These are phyloP conservation scores for Cheilosia vulpina DNA, from an alignment of 2,888 invertebrate species.

Conservation along the genomic window DNA sequence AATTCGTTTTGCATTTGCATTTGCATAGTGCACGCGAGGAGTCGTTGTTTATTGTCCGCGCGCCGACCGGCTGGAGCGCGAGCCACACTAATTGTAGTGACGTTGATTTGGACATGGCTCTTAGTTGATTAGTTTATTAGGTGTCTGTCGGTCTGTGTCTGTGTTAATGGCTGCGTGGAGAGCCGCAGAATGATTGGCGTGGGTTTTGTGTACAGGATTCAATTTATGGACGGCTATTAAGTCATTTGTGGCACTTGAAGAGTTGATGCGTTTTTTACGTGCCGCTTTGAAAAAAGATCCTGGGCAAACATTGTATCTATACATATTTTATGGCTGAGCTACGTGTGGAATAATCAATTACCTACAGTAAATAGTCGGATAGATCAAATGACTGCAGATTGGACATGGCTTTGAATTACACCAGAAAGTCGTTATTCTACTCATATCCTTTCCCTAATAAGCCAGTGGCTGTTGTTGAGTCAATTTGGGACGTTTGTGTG, in stretches of 20 bases:
- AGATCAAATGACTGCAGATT: neutral
- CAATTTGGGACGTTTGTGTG: too few relatives aligned
- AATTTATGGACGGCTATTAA: constrained; percentile 44
- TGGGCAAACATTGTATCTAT: neutral
- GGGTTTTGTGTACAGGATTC: constrained; percentile 38
- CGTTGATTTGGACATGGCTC: constrained; percentile 47
- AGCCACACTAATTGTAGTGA: constrained; percentile 59
- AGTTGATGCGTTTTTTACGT: constrained; percentile 32
- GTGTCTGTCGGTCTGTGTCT: constrained; percentile 50
- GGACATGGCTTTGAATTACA: too few relatives aligned
- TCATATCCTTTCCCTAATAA: too few relatives aligned
- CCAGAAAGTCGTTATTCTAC: too few relatives aligned
- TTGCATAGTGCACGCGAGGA: constrained; percentile 67
- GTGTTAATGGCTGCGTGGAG: constrained; percentile 24
- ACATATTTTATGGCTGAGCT: neutral
- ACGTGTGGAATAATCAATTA: constrained; percentile 1
- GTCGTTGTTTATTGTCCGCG: constrained; percentile 49
- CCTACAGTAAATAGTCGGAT: neutral
- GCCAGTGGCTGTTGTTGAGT: too few relatives aligned
- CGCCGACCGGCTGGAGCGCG: constrained; percentile 1
- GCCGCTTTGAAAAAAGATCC: constrained; percentile 2
- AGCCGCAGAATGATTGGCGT: constrained; percentile 36
- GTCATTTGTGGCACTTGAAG: constrained; percentile 53
- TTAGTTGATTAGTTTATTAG: constrained; percentile 65
- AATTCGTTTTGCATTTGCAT: constrained; percentile 6